Evolutionary conservation across 2,113 vertebrate species (phyloP).

Genomic region (Tychaedon coryphoeus): DNA sequence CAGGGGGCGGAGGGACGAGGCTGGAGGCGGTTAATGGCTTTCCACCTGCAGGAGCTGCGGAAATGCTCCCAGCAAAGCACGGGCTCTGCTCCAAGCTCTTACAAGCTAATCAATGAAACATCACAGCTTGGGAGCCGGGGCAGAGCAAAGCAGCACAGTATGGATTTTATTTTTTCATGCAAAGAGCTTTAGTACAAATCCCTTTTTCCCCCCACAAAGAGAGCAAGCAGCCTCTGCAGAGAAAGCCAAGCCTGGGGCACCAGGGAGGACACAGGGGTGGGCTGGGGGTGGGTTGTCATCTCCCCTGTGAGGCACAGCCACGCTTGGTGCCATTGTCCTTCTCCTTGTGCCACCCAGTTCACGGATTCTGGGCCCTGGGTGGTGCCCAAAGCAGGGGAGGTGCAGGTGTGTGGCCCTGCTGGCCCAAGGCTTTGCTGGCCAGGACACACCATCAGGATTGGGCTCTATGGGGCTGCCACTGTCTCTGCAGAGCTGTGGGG

Average conservation of each 20-base stretch:
- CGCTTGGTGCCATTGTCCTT: not conserved
- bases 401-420: not conserved
- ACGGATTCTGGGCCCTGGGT: accelerated
- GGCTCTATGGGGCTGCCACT: not conserved
- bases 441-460: not conserved
- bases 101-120: slow-evolving; percentile 46
- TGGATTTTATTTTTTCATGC: slow-evolving; percentile 9
- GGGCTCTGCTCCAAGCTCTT: slow-evolving; percentile 32
- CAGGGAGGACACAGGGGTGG: not conserved
- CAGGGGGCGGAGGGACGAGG: not conserved
- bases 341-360: not conserved
- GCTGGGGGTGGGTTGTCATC: not conserved
- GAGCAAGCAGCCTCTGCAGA: not conserved
- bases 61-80: not conserved
- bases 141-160: slow-evolving; percentile 33
- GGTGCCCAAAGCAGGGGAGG: not conserved
- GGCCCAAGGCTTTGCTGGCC: not conserved
- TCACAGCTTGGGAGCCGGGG: not conserved
- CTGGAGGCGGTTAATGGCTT: not conserved
- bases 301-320: not conserved
- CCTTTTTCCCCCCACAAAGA: not conserved
- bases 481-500: not conserved
- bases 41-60: not conserved
- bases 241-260: not conserved
- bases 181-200: slow-evolving; percentile 40